Conservation (phyloP, 2,888 invertebrate genomes). For the Doris montereyensis region DNA sequence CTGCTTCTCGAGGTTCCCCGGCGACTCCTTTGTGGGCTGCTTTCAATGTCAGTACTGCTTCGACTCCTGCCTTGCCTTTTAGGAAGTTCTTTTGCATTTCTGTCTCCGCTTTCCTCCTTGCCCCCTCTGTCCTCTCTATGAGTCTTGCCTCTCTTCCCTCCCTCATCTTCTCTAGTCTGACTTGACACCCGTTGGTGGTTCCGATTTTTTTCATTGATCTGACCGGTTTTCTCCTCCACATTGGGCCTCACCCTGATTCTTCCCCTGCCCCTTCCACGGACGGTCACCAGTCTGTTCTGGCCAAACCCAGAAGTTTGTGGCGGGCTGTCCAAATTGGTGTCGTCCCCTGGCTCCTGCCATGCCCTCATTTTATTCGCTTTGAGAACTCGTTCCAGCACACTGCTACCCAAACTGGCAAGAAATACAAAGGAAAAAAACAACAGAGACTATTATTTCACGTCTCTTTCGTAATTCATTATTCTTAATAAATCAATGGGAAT, state of each 20-base stretch:
- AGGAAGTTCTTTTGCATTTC: not conserved
- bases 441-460: too few relatives aligned
- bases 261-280: not conserved
- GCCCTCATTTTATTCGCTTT: conserved; percentile 44
- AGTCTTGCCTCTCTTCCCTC: not conserved
- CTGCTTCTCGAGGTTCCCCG: not conserved
- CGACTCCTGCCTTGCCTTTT: not conserved
- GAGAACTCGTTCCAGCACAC: conserved; percentile 44
- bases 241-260: not conserved
- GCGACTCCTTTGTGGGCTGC: not conserved
- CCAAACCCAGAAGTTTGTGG: not conserved
- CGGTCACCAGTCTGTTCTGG: not conserved
- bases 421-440: too few relatives aligned
- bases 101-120: not conserved
- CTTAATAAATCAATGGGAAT: too few relatives aligned
- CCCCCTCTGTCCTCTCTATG: not conserved
- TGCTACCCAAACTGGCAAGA: not conserved
- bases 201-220: too few relatives aligned
- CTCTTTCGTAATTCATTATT: too few relatives aligned
- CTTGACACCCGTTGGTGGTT: not conserved
- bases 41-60: too few relatives aligned
- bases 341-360: conserved; percentile 25
- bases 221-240: not conserved
- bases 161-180: not conserved
- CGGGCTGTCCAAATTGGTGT: not conserved